Base-by-base conservation (phyloP, 2,888 invertebrate genomes). In the Zygogramma bicolorata region DNA sequence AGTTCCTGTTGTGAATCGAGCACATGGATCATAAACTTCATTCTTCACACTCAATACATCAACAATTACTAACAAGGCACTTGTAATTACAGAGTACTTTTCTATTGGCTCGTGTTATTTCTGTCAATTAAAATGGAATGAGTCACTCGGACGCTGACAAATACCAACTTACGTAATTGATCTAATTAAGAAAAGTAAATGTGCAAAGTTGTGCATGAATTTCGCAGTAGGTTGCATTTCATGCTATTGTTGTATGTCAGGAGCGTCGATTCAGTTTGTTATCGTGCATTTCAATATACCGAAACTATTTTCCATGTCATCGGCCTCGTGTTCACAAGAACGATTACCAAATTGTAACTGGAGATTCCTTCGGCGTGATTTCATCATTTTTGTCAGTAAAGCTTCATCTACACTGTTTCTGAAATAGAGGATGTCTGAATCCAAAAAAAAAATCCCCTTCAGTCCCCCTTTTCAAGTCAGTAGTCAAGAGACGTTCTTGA, bases 181-280 rank as follows among this genome's bases (percentile, higher is more conserved):
- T 65, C 72, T 68, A 71, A 75, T 72, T 72, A 75, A 65, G 70
- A 72, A 60, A 75, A 69, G 70, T 70, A 72, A 70, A 60, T 69
- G 73, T 75, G 53, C 70, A 38, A 68, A 70, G 67, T 69, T 68
- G 68, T 65, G 58, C 65, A 63, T 68, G 71, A 61, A 71, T 68
- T 71, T 71, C 61, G 65, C 65, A 65, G 31, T 34, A 65, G 40
- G 34, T 68, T 69, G 68, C 40, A 42, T 61, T 58, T 65, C 61
- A 7, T 13, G 68, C 63, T 27, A 63, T 68, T 66, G 29, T 57
- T 65, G 61, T 69, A 38, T 63, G 15, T 42, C 63, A 65, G 27
- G 20, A n/a, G 58, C 65, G 63, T 69, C 42, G 46, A 46, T 25
- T 13, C 27, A 25, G 3, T 25, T 53, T 53, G n/a, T n/a, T n/a